Evolutionary conservation across 1,140 invertebrate genomes (phyloP).

Genomic region (Drosophila ironensis): DNA sequence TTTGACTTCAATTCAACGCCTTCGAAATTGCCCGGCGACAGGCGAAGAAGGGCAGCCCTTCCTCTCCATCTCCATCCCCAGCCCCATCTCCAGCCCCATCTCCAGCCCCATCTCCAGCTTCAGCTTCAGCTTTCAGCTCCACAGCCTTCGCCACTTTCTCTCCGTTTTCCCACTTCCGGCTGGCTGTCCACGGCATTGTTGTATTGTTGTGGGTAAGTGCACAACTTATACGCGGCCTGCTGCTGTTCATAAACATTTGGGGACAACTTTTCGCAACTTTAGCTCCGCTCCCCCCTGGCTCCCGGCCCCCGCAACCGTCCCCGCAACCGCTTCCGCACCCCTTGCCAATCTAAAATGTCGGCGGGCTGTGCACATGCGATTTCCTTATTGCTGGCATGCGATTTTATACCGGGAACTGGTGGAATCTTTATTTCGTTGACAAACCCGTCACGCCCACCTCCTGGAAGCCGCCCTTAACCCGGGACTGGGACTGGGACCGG

Average conservation of each 20-base stretch:
- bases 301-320: neutral
- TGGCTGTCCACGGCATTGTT: slow-evolving; percentile 21
- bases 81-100: no score
- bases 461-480: neutral
- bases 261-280: neutral
- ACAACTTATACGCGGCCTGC: slow-evolving; percentile 45
- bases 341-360: neutral
- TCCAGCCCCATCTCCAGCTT: neutral
- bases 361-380: slow-evolving; percentile 67
- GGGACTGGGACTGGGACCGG: no score
- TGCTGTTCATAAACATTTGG: slow-evolving; percentile 64
- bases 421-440: neutral
- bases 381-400: slow-evolving; percentile 74
- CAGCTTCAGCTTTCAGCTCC: neutral
- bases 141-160: neutral
- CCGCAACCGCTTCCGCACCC: no score
- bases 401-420: slow-evolving; percentile 23
- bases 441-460: neutral
- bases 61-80: no score
- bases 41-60: no score
- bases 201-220: slow-evolving; percentile 17
- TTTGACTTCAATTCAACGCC: slow-evolving; percentile 66
- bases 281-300: no score
- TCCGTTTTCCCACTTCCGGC: slow-evolving; percentile 16
- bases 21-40: slow-evolving; percentile 55